Base-by-base conservation (phyloP, 2,797 vertebrate species). In the Mus spretus region DNA sequence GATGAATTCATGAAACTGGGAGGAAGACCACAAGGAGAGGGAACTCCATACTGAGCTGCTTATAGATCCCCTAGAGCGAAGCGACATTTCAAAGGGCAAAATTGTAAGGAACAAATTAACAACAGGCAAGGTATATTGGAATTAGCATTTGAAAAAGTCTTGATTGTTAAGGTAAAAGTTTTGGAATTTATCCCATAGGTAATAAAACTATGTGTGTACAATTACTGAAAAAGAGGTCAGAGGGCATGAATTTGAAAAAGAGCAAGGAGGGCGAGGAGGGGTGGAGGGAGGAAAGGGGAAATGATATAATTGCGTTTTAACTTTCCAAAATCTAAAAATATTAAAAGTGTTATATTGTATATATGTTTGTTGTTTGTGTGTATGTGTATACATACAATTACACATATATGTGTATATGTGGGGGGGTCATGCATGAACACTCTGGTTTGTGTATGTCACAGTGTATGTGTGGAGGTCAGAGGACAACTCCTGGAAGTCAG, bases 101-200 rank as follows among this genome's bases (percentile, higher is more conserved):
- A 89, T 8, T 50, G 17, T 31, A 72, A 84, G 47, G 28, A 67
- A 44, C 15, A 59, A 24, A 55, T 74, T 34, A 37, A 65, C 11
- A 17, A 20, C 12, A 34, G 55, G 44, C 37, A 83, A 65, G 26
- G 15, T 8, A 67, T 13, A 17, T 31, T 82, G 17, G 22, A 70
- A 61, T 28, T 78, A 70, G 37, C 59, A 28, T 83, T 47, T 67
- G 79, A 78, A 90, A 90, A 12, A 63, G 90, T 86, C 92, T 53
- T 89, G 47, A 91, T 22, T 37, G 34, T 53, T 59, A 37, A 90
- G 44, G 17, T 87, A 63, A 83, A 77, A 88, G 5, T 50, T 84
- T 83, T 77, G 44, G 20, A 83, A 82, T 92, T 65, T 70, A 50
- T 67, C 28, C 4, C 6, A 10, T 24, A 95, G 70, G 50, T 13